Evolutionary conservation across 2,888 invertebrate species (phyloP), one percentile per base, ranked within the genome.

Genomic region (Eupeodes luniger): DNA sequence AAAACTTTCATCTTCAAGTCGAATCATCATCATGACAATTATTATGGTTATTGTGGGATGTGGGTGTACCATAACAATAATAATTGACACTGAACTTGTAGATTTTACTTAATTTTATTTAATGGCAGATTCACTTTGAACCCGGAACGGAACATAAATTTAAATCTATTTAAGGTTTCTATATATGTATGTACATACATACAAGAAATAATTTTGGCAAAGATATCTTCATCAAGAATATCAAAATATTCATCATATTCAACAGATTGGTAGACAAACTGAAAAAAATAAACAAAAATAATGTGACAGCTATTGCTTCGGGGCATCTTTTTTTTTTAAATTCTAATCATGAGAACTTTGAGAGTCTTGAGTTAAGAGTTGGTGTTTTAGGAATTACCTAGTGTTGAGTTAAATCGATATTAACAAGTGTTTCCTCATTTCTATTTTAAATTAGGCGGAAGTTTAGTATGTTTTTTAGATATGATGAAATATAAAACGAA

Each of bases 51-150:
- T 19, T 19, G 19, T 19, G 19, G 19, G 19, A 19, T 75, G 69
- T 62, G 76, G 51, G 66, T 44, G 62, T 67, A 19, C 66, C 12
- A 40, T 7, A 7, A n/a, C 14, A 47, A 53, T 40, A 51, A 16
- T 70, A 69, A 82, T 82, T 79, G 75, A 79, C 86, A 82, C 55
- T 82, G 79, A 86, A 86, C 86, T 82, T 86, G 69, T 61, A n/a
- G 70, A 66, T 57, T 82, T 75, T 47, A 75, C 55, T 51, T 55
- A 1, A 19, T 36, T 67, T 5, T 74, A 51, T n/a, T 72, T 34
- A 7, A 70, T 72, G 4, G 10, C 0, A 47, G 40, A 44, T 53
- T 14, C 7, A 12, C 6, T 9, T 57, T 62, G 62, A 78, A 82
- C 70, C 78, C 82, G 86, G 79, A 79, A 86, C 82, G 86, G 79